Percentiles rank a stretch among this genome's conserved stretches.
phyloP scores from a whole-genome alignment of 2,113 vertebrate species.

The Stercorarius parasiticus region DNA sequence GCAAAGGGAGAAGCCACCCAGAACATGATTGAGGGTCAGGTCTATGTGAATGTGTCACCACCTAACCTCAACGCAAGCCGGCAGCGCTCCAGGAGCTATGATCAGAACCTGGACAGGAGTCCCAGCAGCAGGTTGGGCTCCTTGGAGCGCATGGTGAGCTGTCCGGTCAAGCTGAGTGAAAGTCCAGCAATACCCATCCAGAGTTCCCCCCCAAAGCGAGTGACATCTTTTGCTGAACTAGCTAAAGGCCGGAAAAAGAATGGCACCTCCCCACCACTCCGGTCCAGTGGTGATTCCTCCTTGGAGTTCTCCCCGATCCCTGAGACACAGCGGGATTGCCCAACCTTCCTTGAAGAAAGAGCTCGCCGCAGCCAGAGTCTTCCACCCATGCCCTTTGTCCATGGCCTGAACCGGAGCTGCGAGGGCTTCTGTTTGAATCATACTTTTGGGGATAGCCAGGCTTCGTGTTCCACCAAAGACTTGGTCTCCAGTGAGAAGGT shows the following conservation, averaged over 20 bases:
- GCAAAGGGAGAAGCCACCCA: neutral
- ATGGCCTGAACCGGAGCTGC: conserved; percentile 76
- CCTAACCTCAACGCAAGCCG: conserved; percentile 68
- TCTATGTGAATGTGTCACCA: conserved; percentile 87
- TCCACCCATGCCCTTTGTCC: conserved; percentile 69
- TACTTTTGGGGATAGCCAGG: neutral
- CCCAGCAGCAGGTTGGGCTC: conserved; percentile 79
- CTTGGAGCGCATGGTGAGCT: conserved; percentile 91
- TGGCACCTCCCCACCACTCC: conserved; percentile 71
- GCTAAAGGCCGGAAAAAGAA: conserved; percentile 84
- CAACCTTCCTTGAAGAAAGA: conserved; percentile 12
- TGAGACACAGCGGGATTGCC: conserved; percentile 69
- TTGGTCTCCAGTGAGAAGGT: neutral
- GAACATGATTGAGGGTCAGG: conserved; percentile 80
- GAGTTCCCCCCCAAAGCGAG: conserved; percentile 73
- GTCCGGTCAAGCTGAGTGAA: conserved; percentile 87
- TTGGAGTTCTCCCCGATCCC: conserved; percentile 83
- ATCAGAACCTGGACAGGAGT: conserved; percentile 84
- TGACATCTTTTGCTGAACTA: conserved; percentile 92
- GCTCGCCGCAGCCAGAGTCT: conserved; percentile 70
- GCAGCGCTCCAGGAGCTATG: conserved; percentile 88
- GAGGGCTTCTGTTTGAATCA: conserved; percentile 50
- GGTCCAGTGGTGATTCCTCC: conserved; percentile 70
- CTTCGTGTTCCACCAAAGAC: neutral
- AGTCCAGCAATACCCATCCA: conserved; percentile 50